Conservation (phyloP, 37 sponge, comb jelly and placozoan species). For the Aplysina aerophoba region DNA sequence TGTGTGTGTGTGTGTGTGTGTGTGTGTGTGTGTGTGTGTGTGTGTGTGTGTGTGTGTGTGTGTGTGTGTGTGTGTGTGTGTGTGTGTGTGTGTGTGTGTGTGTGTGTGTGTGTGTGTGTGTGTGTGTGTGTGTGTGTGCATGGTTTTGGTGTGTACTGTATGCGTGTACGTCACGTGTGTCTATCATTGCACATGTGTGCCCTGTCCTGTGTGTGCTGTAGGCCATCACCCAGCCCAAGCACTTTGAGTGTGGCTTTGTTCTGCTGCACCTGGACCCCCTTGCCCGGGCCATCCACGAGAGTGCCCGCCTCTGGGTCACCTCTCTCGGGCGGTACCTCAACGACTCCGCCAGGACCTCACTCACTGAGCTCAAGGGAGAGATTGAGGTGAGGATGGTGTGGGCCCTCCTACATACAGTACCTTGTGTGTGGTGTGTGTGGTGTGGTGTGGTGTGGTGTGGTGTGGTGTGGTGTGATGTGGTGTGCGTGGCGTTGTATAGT, state of each 20-base stretch:
- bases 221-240: slow-evolving; percentile 51
- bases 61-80: not conserved
- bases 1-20: not conserved
- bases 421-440: too few relatives aligned
- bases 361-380: slow-evolving; percentile 64
- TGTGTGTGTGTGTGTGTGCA: not conserved
- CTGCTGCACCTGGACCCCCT: slow-evolving; percentile 88
- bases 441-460: too few relatives aligned
- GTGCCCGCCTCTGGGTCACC: slow-evolving; percentile 89
- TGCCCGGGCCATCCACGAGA: slow-evolving; percentile 74
- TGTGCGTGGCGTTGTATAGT: too few relatives aligned
- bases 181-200: not conserved
- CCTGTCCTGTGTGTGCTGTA: not conserved
- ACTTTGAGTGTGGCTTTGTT: slow-evolving; percentile 72
- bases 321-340: slow-evolving; percentile 89
- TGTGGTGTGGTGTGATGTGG: too few relatives aligned
- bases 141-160: not conserved
- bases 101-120: not conserved
- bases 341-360: slow-evolving; percentile 68
- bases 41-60: not conserved
- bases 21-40: too few relatives aligned
- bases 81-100: not conserved
- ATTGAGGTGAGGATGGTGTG: slow-evolving; percentile 54
- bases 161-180: not conserved
- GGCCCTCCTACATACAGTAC: not conserved